phyloP scores from a whole-genome alignment of 2,113 vertebrate species.

The Lates calcarifer region DNA sequence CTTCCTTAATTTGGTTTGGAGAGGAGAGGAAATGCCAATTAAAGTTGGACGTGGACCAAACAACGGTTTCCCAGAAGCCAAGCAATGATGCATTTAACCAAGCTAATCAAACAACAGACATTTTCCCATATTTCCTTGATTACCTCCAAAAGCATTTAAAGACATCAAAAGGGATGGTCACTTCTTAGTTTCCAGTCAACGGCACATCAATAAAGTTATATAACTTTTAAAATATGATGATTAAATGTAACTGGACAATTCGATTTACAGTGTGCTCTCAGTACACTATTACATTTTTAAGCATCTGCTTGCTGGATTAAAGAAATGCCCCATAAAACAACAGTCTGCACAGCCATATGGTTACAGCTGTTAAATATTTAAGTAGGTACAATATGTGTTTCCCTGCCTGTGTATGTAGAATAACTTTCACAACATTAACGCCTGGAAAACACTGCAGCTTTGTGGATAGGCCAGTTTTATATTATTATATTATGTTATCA shows the following conservation, averaged over 20 bases:
- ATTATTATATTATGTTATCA: neutral
- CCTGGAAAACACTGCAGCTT: neutral
- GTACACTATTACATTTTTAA: constrained; percentile 5
- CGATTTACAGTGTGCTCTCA: constrained; percentile 11
- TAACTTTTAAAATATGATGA: constrained; percentile 16
- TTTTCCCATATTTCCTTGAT: constrained; percentile 53
- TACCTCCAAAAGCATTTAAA: constrained; percentile 32
- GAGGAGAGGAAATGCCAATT: constrained; percentile 47
- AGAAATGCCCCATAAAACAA: neutral
- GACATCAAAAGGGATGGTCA: neutral
- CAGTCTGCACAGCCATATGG: neutral
- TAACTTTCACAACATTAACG: neutral
- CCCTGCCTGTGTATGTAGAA: neutral
- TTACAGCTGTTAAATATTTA: neutral
- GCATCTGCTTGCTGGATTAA: neutral
- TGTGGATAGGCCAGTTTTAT: neutral
- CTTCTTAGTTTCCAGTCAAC: constrained; percentile 3
- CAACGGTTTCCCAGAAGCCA: constrained; percentile 48
- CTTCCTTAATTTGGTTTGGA: constrained; percentile 41
- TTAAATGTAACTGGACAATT: constrained; percentile 18
- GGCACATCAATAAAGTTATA: constrained; percentile 10
- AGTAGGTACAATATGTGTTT: neutral
- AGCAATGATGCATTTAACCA: constrained; percentile 56
- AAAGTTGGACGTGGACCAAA: constrained; percentile 38
- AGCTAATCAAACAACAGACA: constrained; percentile 55